These are phyloP conservation scores for Lerema accius DNA, from an alignment of 1,140 invertebrate genomes.

Conservation along the genomic window DNA sequence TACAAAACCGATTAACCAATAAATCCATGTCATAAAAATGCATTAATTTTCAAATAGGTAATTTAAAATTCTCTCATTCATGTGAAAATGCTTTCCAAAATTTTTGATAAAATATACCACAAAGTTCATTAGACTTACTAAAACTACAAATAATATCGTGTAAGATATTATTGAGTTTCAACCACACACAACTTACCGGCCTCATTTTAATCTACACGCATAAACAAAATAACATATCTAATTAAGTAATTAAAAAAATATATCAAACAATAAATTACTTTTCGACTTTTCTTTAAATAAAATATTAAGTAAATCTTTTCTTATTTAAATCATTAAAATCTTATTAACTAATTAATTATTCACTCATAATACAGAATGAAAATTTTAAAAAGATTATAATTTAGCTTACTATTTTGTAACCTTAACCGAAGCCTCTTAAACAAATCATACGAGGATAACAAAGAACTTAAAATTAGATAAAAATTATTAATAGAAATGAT, in stretches of 20 bases:
- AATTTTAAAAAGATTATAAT: too few species aligned
- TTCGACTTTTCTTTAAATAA: constrained; percentile 5
- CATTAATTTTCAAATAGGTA: too few species aligned
- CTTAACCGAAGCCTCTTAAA: neutral
- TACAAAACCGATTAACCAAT: too few species aligned
- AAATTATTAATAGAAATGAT: neutral
- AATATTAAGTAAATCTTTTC: neutral
- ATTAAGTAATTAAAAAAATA: constrained; percentile 16
- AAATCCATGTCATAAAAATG: too few species aligned
- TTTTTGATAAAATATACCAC: too few species aligned
- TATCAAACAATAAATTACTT: constrained; percentile 17
- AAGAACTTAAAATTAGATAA: neutral
- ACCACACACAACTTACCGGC: neutral
- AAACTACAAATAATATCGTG: constrained; percentile 52
- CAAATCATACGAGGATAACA: constrained; percentile 7
- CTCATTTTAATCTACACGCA: constrained; percentile 3
- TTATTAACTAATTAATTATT: neutral
- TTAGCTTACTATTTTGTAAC: too few species aligned
- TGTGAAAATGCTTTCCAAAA: too few species aligned
- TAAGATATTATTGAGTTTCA: constrained; percentile 48
- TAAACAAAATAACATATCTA: constrained; percentile 1
- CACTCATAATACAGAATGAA: too few species aligned
- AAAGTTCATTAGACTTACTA: too few species aligned
- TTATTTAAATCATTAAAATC: too few species aligned
- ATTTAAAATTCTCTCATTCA: too few species aligned